Evolutionary conservation across 2,113 vertebrate species (phyloP), one percentile per base, ranked within the genome.

Genomic region (Myrmecophaga tridactyla): DNA sequence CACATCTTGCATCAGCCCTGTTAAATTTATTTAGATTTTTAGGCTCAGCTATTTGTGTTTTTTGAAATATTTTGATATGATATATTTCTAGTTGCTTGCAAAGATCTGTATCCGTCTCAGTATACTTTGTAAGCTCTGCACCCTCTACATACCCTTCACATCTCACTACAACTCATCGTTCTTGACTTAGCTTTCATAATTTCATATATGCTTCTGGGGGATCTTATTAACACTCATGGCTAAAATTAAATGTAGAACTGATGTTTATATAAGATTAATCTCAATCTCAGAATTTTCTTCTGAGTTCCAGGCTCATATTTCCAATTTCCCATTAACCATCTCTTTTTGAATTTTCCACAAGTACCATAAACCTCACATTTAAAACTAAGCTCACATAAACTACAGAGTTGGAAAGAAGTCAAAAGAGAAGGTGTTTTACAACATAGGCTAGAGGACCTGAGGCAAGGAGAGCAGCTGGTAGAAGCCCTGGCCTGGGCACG

Each of bases 11-110:
- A 36, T 85, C 6, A 10, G 36, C 34, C 17, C 3, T 82, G 56
- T 85, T 69, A 91, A 80, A 46, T 63, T 36, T 82, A 13, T 77
- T 7, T 86, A 76, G 3, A 63, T 17, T 92, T 87, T 89, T 77
- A 89, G 43, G 76, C 7, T 13, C 43, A 43, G 36, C 67, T 58
- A 69, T 77, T 86, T 82, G 2, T 14, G 43, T 15, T 89, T 18
- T 62, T 89, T 89, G n/a, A 89, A 94, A 72, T 67, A 86, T 72
- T 11, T 69, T 11, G 87, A 69, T 83, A 73, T n/a, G 65, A 31
- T 7, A 13, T 81, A 20, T 78, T 86, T 83, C 25, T 43, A 73
- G 13, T 11, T 75, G 84, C 27, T 18, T 36, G 70, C 34, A 36
- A 4, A 89, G 36, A 25, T 14, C 51, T 31, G 1, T 7, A 48